A percentile compares a stretch with the other conserved stretches of the same genome.
Evolutionary conservation across 2,888 invertebrate species (phyloP).

Genomic region (Parochlus steinenii): DNA sequence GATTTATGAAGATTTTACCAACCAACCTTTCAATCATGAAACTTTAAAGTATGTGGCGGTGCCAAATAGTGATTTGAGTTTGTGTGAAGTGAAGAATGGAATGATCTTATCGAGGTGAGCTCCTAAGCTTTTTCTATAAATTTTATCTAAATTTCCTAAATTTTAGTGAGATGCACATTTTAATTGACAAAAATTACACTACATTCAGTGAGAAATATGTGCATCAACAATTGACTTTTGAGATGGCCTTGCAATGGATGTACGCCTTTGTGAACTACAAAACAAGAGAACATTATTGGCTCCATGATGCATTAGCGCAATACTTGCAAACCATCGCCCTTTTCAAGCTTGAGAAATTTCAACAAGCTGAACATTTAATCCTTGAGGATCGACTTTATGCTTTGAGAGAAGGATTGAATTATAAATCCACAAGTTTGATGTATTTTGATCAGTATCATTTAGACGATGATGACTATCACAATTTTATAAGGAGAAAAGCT

Average conservation of each 20-base stretch:
- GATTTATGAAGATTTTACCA: conserved; percentile 9
- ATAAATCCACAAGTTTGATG: conserved; percentile 7
- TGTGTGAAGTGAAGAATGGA: conserved; percentile 11
- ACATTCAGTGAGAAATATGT: conserved; percentile 5
- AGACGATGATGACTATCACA: conserved; percentile 6
- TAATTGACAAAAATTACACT: conserved; percentile 8
- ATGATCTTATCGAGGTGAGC: conserved; percentile 11
- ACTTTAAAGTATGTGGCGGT: conserved; percentile 12
- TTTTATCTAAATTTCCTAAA: no score
- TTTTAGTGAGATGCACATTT: conserved; percentile 10
- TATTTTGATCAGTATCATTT: conserved; percentile 9
- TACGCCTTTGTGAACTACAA: conserved; percentile 8
- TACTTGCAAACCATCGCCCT: conserved; percentile 7
- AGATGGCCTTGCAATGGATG: conserved; percentile 4
- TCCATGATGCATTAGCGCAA: conserved; percentile 6
- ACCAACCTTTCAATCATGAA: conserved; percentile 2
- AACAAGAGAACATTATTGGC: conserved; percentile 8
- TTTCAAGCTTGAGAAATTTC: neutral
- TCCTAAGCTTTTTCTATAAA: no score
- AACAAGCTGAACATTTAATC: conserved; percentile 10
- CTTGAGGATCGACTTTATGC: conserved; percentile 9
- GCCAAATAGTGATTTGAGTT: conserved; percentile 9
- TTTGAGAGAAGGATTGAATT: conserved; percentile 8
- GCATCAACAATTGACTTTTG: conserved; percentile 1
- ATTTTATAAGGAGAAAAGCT: conserved; percentile 12